Conservation (phyloP, 2,888 invertebrate species). For the Scaptomyza tumidula region DNA sequence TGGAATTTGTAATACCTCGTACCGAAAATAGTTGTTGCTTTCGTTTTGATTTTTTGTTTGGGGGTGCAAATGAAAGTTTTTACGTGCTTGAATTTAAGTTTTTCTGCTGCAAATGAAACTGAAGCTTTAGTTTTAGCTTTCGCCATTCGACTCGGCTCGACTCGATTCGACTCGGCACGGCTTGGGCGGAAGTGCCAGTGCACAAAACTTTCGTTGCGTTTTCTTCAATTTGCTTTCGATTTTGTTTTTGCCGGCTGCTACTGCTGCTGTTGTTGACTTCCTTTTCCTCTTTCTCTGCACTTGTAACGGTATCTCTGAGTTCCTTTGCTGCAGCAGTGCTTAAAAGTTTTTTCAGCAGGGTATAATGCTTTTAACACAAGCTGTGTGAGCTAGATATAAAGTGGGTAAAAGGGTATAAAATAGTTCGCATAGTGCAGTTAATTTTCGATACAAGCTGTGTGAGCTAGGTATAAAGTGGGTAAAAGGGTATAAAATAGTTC, state of each 20-base stretch:
- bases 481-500: background rate
- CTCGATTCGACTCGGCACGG: background rate
- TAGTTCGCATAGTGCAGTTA: background rate
- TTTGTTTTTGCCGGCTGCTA: slow-evolving; percentile 51
- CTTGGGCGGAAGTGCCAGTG: slow-evolving; percentile 57
- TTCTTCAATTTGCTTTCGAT: slow-evolving; percentile 80
- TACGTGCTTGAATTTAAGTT: slow-evolving; percentile 74
- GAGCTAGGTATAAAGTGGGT: background rate
- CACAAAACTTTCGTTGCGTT: slow-evolving; percentile 59
- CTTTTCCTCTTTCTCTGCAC: slow-evolving; percentile 16
- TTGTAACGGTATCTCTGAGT: slow-evolving; percentile 18
- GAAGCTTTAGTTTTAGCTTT: slow-evolving; percentile 8
- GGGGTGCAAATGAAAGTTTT: slow-evolving; percentile 54
- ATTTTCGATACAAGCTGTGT: background rate
- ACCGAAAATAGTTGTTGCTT: slow-evolving; percentile 45
- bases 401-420: background rate
- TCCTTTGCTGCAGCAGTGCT: slow-evolving; percentile 21
- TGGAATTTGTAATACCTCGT: slow-evolving; percentile 73
- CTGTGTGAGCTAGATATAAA: background rate
- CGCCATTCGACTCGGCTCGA: background rate
- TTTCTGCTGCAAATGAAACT: slow-evolving; percentile 7
- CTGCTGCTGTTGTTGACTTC: slow-evolving; percentile 24
- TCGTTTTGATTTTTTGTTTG: slow-evolving; percentile 26
- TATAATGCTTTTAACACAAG: background rate
- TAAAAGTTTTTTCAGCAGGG: background rate